phyloP scores from a whole-genome alignment of 2,888 invertebrate species.

The Lepas anatifera region DNA sequence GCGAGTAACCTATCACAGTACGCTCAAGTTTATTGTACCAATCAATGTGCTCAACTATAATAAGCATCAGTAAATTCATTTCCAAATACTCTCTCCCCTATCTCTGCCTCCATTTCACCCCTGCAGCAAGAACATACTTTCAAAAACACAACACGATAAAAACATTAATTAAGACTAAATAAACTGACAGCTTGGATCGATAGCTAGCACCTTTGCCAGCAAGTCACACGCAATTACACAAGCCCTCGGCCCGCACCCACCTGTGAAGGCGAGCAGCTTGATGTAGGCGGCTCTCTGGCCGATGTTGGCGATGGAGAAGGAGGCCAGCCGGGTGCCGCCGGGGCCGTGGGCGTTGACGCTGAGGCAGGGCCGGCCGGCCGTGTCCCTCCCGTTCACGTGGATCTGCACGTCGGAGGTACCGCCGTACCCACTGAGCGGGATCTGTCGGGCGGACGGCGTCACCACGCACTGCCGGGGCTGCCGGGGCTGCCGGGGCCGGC shows the following conservation, averaged over 20 bases:
- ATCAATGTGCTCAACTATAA: too few species aligned
- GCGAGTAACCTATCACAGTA: too few species aligned
- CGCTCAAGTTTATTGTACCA: too few species aligned
- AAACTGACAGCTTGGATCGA: too few species aligned
- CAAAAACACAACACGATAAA: too few species aligned
- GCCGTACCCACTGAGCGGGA: conserved; percentile 5
- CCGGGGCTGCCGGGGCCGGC: not conserved
- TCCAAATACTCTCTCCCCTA: too few species aligned
- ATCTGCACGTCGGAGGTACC: conserved; percentile 1
- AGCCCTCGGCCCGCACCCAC: not conserved
- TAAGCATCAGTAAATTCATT: too few species aligned
- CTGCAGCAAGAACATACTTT: too few species aligned
- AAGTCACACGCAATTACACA: too few species aligned
- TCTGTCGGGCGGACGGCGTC: not conserved
- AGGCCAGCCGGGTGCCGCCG: conserved; percentile 3
- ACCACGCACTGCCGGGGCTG: not conserved
- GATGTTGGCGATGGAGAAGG: conserved; percentile 6
- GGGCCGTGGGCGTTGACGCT: not conserved
- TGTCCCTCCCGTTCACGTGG: not conserved
- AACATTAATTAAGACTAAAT: too few species aligned
- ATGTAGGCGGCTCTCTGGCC: not conserved
- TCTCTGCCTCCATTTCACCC: too few species aligned
- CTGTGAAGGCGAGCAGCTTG: not conserved
- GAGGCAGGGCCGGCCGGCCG: not conserved
- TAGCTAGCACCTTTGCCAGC: too few species aligned